Evolutionary conservation across 2,888 invertebrate species (phyloP).

Genomic region (Andrena flavipes): DNA sequence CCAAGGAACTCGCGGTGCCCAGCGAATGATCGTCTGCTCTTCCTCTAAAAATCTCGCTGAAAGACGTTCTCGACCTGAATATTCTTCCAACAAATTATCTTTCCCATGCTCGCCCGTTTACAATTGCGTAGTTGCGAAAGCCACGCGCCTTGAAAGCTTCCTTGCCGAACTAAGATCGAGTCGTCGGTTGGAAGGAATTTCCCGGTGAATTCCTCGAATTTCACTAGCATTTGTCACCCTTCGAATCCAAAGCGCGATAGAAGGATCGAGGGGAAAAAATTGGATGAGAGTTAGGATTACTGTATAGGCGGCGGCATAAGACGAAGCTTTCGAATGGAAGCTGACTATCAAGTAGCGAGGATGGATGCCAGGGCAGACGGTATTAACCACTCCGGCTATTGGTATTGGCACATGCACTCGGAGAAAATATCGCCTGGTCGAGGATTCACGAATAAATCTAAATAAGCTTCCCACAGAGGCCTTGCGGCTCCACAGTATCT

Average conservation of each 20-base stretch:
- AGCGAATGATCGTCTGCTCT: neutral
- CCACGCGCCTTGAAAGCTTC: neutral
- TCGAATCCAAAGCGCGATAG: constrained; percentile 22
- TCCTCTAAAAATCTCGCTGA: neutral
- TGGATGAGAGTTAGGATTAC: constrained; percentile 60
- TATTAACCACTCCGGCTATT: constrained; percentile 76
- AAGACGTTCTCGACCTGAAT: neutral
- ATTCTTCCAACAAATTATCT: neutral
- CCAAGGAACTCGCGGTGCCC: neutral
- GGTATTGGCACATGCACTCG: constrained; percentile 73
- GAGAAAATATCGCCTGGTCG: constrained; percentile 69
- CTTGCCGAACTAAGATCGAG: neutral
- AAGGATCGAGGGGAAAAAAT: constrained; percentile 32
- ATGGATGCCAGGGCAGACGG: constrained; percentile 73
- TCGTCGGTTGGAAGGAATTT: neutral
- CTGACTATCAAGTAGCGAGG: constrained; percentile 76
- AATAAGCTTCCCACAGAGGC: constrained; percentile 66
- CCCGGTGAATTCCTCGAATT: constrained; percentile 9
- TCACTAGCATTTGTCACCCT: constrained; percentile 18
- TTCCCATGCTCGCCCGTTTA: too few relatives aligned
- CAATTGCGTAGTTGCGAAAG: too few relatives aligned
- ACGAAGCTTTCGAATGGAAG: constrained; percentile 71
- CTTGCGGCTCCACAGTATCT: constrained; percentile 54
- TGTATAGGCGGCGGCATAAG: constrained; percentile 62
- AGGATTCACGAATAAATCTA: constrained; percentile 73